Conservation (phyloP, 2,888 invertebrate genomes). For the Cephalotes varians region DNA sequence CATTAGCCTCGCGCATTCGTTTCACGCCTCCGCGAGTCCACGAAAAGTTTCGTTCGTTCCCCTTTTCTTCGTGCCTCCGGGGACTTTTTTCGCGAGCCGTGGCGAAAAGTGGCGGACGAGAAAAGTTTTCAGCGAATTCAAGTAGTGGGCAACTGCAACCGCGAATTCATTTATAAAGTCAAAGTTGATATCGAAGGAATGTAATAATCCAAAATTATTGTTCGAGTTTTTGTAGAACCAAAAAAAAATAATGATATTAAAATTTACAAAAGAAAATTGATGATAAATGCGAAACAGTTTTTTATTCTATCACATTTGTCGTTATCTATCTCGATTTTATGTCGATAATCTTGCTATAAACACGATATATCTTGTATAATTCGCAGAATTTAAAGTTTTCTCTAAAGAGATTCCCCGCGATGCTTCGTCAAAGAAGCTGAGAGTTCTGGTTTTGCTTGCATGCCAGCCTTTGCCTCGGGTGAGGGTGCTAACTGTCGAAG, state of each 20-base stretch:
- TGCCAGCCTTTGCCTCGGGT: constrained; percentile 48
- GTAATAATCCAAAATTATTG: constrained; percentile 2
- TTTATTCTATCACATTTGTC: background rate
- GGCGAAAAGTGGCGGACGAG: constrained; percentile 40
- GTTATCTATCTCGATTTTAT: background rate
- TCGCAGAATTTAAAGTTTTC: background rate
- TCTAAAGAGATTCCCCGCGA: constrained; percentile 32
- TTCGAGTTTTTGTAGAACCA: background rate
- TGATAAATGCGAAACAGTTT: background rate
- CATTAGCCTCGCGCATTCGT: constrained; percentile 83
- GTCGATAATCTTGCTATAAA: background rate
- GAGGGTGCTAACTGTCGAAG: constrained; percentile 69
- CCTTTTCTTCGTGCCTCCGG: constrained; percentile 58
- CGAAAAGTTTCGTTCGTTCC: constrained; percentile 63
- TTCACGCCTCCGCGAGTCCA: constrained; percentile 80
- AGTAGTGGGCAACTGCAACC: constrained; percentile 59
- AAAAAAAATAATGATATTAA: background rate
- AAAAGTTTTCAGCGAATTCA: constrained; percentile 65
- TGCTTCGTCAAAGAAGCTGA: constrained; percentile 59
- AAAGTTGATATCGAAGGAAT: background rate
- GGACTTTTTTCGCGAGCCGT: constrained; percentile 53
- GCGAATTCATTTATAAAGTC: constrained; percentile 45
- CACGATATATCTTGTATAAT: background rate
- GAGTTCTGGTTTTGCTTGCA: constrained; percentile 33
- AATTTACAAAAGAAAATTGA: background rate